phyloP scores from a whole-genome alignment of 2,797 vertebrate genomes.

The Bryconaethiops microstoma region DNA sequence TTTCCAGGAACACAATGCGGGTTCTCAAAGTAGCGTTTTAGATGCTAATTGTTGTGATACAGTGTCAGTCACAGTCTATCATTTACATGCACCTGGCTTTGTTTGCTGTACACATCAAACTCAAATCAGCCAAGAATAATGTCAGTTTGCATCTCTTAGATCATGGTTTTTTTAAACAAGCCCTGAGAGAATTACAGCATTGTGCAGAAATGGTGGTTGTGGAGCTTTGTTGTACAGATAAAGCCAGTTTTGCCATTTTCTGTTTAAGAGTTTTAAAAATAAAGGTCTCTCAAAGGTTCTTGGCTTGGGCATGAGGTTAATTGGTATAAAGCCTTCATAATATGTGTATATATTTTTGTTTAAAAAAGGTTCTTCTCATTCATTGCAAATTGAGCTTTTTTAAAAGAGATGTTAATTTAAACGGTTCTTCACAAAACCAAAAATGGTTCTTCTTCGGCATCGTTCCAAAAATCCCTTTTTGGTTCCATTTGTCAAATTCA shows the following conservation, averaged over 20 bases:
- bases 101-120: slow-evolving; percentile 23
- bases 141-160: slow-evolving; percentile 47
- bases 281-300: too few relatives aligned
- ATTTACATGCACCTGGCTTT: slow-evolving; percentile 41
- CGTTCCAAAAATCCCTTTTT: too few relatives aligned
- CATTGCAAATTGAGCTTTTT: too few relatives aligned
- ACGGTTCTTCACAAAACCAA: too few relatives aligned
- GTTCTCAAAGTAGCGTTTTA: slow-evolving; percentile 30
- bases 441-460: too few relatives aligned
- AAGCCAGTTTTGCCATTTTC: slow-evolving; percentile 16
- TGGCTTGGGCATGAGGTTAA: too few relatives aligned
- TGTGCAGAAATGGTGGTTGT: not conserved
- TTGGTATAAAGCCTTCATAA: too few relatives aligned
- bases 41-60: slow-evolving; percentile 45
- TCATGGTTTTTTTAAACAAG: slow-evolving; percentile 22
- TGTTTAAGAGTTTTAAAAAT: too few relatives aligned
- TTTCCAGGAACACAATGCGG: slow-evolving; percentile 8
- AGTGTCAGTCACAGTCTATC: slow-evolving; percentile 41
- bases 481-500: too few relatives aligned
- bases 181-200: slow-evolving; percentile 39
- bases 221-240: slow-evolving; percentile 29
- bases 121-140: slow-evolving; percentile 36
- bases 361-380: too few relatives aligned
- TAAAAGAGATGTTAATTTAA: too few relatives aligned
- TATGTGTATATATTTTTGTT: too few relatives aligned